Evolutionary conservation across 2,888 invertebrate genomes (phyloP).

Genomic region (Eilema griseolum): DNA sequence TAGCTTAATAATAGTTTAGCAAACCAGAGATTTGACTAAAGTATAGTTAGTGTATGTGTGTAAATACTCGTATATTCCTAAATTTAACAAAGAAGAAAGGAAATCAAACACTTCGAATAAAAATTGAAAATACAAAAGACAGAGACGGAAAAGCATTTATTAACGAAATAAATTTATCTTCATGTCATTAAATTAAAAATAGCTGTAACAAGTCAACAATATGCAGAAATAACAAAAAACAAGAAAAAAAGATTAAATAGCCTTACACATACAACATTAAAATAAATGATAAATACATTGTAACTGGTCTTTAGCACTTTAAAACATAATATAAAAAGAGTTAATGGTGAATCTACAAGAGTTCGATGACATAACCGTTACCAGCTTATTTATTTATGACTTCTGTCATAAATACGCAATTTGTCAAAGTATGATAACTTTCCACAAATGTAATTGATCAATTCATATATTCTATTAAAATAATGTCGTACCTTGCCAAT

Average conservation of each 20-base stretch:
- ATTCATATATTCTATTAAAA: background rate
- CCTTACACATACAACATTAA: background rate
- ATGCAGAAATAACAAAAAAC: background rate
- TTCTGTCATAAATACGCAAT: background rate
- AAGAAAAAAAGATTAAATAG: background rate
- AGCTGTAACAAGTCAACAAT: slow-evolving; percentile 22
- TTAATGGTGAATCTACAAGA: background rate
- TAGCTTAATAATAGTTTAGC: background rate
- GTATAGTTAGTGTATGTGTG: too few relatives aligned
- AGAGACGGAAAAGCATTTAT: slow-evolving; percentile 44
- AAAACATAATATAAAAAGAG: background rate
- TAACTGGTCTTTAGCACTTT: background rate
- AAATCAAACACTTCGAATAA: background rate
- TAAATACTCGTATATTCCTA: slow-evolving; percentile 3
- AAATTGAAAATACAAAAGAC: slow-evolving; percentile 45
- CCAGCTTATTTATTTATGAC: background rate
- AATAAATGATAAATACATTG: background rate
- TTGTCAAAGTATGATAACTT: background rate
- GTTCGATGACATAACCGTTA: background rate
- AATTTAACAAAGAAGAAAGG: background rate
- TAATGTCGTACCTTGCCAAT: background rate
- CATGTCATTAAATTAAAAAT: slow-evolving; percentile 21
- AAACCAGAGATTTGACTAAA: background rate
- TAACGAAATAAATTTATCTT: slow-evolving; percentile 27
- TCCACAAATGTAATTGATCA: background rate